Evolutionary conservation across 1,140 invertebrate species (phyloP).

Genomic region (Colletes gigas): DNA sequence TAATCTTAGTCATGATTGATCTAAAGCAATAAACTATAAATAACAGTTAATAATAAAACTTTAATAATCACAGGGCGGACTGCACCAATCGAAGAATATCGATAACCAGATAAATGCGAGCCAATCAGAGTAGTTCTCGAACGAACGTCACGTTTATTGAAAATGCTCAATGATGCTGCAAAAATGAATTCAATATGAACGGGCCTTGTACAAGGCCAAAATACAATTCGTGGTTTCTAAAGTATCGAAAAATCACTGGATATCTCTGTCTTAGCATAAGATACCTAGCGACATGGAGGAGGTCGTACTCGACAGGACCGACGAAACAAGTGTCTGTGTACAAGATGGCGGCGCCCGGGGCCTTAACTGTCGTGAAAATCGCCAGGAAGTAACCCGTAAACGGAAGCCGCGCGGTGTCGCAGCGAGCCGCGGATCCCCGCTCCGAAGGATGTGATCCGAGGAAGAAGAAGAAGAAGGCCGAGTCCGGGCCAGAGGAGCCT

Average conservation of each 20-base stretch:
- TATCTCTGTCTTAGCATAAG: neutral
- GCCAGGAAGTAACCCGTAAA: conserved; percentile 51
- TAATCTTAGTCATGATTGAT: too few relatives aligned
- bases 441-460: conserved; percentile 57
- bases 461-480: conserved; percentile 45
- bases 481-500: conserved; percentile 39
- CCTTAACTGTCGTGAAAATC: conserved; percentile 50
- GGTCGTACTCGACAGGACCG: conserved; percentile 12
- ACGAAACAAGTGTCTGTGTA: conserved; percentile 73
- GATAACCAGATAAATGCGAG: neutral
- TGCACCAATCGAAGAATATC: too few relatives aligned
- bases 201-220: conserved; percentile 30
- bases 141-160: neutral
- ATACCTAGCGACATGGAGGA: conserved; percentile 28
- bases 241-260: conserved; percentile 40
- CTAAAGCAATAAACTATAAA: too few relatives aligned
- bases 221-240: conserved; percentile 46
- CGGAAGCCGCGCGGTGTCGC: conserved; percentile 51
- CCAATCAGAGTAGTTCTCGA: neutral
- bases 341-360: conserved; percentile 73
- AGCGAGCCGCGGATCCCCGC: conserved; percentile 54
- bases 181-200: conserved; percentile 32
- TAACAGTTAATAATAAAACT: neutral
- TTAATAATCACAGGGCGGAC: neutral
- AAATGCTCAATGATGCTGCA: neutral